Evolutionary conservation across 2,888 invertebrate species (phyloP), one percentile per base, ranked within the genome.

Genomic region (Acrobasis consociella): DNA sequence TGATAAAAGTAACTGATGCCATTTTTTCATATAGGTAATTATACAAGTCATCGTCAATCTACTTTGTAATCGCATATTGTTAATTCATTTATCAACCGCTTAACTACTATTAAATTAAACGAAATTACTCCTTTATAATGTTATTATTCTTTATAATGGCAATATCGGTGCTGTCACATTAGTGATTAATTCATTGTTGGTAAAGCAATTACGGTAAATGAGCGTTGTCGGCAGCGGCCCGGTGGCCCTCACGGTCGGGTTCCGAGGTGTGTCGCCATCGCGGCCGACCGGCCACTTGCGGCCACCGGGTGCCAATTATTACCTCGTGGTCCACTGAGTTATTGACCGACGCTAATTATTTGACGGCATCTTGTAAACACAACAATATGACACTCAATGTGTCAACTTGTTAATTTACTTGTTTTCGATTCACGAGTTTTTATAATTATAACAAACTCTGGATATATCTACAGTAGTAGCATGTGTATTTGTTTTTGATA

Each of bases 121-220:
- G 16, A 38, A 50, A 37, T 55, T 42, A 63, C 50, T 68, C 72
- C 67, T 79, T 82, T 81, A 82, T 77, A 73, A 76, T 74, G 75
- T 80, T 81, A 81, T 84, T 81, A 81, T 81, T 76, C 68, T 78
- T 81, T 69, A 75, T 80, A 81, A 82, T 82, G 74, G 70, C 74
- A 72, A 75, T 84, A 85, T 85, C 81, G 75, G 70, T 75, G 77
- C 82, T 86, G 88, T 87, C 89, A 82, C 80, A 83, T 85, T 83
- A 82, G 82, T 89, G 85, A 89, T 89, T 89, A 87, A 89, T 89
- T 82, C 74, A 85, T 85, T 83, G 84, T 81, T 80, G 75, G 81
- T 80, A 69, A 72, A 79, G 84, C 83, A 87, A 89, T 90, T 89
- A 89, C 75, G 74, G 77, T 71, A 84, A 87, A 86, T 83, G 80